Base-by-base conservation (phyloP, 35 echinoderm and acorn worm species). In the Lytechinus pictus region DNA sequence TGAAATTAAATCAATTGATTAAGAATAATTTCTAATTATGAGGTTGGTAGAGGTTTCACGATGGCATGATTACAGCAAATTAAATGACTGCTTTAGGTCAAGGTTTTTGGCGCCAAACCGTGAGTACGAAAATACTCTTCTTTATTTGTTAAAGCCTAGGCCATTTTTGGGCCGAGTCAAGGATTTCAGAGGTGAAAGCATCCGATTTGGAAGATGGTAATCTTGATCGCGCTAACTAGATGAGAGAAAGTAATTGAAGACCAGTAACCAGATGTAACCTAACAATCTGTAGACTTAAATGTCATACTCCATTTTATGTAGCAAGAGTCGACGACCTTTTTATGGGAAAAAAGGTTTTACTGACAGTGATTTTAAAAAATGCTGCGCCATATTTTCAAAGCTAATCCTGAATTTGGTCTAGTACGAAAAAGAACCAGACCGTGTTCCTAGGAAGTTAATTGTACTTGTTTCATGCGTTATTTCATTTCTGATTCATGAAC, bases 171-270 rank as follows among this genome's bases (percentile, higher is more conserved):
- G 19, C 66, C 12, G 66, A 79, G 66, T 79, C 66, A 79, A 79
- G 66, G 66, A 9, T 79, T 79, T 79, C n/a, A 79, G 66, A 79
- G 66, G 66, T 79, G 66, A 79, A 79, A 24, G 66, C 66, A 79
- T 79, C 66, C 66, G 66, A 44, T 79, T 79, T 79, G 66, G 66
- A 79, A 79, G 66, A 79, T 79, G 66, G 16, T 79, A 79, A 79
- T 79, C 66, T 79, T 79, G 66, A 79, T 79, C 66, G 66, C n/a
- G 66, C 66, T 79, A 79, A 16, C 66, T 24, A 79, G 66, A 79
- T 79, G 66, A 79, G 19, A 79, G 66, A 8, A 79, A 24, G 66
- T 24, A 79, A 24, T 44, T 24, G 66, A 79, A 79, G 66, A 79
- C 66, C 19, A 8, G 66, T 79, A 6, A 79, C 66, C 66, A 79